Conservation (phyloP, 2,113 vertebrate genomes). For the Phainopepla nitens region DNA sequence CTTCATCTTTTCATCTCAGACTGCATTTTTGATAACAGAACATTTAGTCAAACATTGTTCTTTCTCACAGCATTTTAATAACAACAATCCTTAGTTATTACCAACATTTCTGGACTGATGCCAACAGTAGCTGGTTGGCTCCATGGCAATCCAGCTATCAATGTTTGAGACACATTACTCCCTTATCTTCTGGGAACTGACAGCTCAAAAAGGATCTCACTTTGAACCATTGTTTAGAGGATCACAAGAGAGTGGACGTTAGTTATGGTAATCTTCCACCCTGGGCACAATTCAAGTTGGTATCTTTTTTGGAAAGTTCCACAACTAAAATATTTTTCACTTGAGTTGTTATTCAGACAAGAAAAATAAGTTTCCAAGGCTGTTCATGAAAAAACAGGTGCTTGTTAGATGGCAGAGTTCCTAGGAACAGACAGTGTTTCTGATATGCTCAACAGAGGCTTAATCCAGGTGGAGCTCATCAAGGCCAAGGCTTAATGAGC, state of each 20-base stretch:
- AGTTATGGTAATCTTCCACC: not conserved
- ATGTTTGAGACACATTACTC: not conserved
- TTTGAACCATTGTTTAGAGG: not conserved
- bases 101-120: not conserved
- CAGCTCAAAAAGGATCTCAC: not conserved
- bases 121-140: not conserved
- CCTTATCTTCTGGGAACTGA: not conserved
- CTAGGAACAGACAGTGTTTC: not conserved
- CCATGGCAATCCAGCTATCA: not conserved
- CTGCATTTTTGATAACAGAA: not conserved
- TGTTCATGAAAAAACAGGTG: not conserved
- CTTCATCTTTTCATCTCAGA: too few relatives aligned
- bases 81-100: not conserved
- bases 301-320: not conserved
- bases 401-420: not conserved
- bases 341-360: not conserved
- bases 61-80: not conserved
- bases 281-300: too few relatives aligned
- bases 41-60: not conserved
- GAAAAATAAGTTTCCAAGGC: not conserved
- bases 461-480: not conserved
- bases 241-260: not conserved
- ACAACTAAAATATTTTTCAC: not conserved
- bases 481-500: not conserved
- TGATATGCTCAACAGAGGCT: not conserved